Evolutionary conservation across 2,797 vertebrate species (phyloP), one percentile per base, ranked within the genome.

Genomic region (Hydrocynus forskahlii): DNA sequence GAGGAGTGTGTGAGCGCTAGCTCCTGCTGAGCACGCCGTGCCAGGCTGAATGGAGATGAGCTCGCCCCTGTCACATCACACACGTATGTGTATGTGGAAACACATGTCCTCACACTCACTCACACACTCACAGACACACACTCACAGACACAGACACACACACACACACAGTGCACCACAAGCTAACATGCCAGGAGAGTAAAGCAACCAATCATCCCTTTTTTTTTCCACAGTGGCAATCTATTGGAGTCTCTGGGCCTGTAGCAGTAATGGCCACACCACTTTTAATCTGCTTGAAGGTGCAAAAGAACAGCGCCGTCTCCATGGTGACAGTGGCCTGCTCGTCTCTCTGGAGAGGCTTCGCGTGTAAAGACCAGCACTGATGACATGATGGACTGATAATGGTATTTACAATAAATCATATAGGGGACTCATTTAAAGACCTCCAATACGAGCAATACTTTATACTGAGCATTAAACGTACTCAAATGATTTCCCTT

Each of bases 51-150:
- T 78, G 76, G 88, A 93, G 87, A 91, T 57, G 89, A 91, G 89
- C 89, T 91, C 81, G 90, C 88, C 89, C 90, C 87, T 90, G 90
- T 94, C 94, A 94, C 91, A 93, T 95, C 92, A 93, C 88, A 89
- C 88, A 90, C 25, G 75, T 63, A 59, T 82, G 67, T 76, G 60
- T 66, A 76, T 52, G 59, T 25, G 74, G 72, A 74, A 70, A 71
- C 83, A 85, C 89, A 87, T 92, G 73, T 89, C 91, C 91, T 90
- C 88, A 88, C 89, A 86, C 83, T 87, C 64, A 38, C 90, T 91
- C 90, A 89, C 83, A 88, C 76, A 50, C 88, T 91, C 89, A 91
- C 91, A 91, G 90, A 89, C 90, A 89, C 84, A 88, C 77, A 54
- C 86, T 70, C 25, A 64, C 52, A 70, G 88, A 91, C 89, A 91